A percentile compares a stretch with the other conserved stretches of the same genome.
Evolutionary conservation across 2,113 vertebrate genomes (phyloP).

Genomic region (Semicossyphus pulcher): DNA sequence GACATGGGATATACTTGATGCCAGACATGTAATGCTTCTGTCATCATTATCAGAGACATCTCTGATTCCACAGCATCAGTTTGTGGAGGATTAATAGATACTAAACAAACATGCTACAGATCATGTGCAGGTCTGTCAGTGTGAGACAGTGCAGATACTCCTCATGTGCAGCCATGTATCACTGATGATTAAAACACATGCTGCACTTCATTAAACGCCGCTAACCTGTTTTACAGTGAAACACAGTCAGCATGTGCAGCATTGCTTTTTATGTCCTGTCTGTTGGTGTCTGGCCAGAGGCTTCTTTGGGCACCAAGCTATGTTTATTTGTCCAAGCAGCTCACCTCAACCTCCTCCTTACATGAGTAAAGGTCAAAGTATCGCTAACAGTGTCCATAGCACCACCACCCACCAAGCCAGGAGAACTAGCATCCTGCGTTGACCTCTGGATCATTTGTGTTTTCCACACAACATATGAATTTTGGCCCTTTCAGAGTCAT

Average conservation of each 20-base stretch:
- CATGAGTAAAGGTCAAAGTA: too few relatives aligned
- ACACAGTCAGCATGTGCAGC: not conserved
- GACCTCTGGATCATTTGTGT: too few relatives aligned
- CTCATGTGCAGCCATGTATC: constrained; percentile 14
- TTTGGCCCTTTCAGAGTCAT: too few relatives aligned
- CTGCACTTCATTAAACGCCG: constrained; percentile 26
- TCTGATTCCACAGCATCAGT: constrained; percentile 53
- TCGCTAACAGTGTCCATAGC: too few relatives aligned
- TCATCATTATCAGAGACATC: constrained; percentile 62
- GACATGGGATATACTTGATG: constrained; percentile 66
- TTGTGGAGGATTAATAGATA: constrained; percentile 53
- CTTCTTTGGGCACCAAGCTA: too few relatives aligned
- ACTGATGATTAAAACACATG: constrained; percentile 16
- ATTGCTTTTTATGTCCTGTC: not conserved
- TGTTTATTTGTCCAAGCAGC: too few relatives aligned
- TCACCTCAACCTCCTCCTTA: too few relatives aligned
- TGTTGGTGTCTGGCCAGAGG: too few relatives aligned
- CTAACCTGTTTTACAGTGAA: constrained; percentile 2
- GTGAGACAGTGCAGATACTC: constrained; percentile 6
- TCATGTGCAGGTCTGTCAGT: constrained; percentile 27
- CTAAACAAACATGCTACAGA: constrained; percentile 51
- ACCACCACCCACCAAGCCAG: too few relatives aligned
- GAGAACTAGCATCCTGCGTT: too few relatives aligned
- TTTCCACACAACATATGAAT: too few relatives aligned
- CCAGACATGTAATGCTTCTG: constrained; percentile 61